Conservation (phyloP, 1,140 invertebrate genomes). For the Trichonephila inaurata region DNA sequence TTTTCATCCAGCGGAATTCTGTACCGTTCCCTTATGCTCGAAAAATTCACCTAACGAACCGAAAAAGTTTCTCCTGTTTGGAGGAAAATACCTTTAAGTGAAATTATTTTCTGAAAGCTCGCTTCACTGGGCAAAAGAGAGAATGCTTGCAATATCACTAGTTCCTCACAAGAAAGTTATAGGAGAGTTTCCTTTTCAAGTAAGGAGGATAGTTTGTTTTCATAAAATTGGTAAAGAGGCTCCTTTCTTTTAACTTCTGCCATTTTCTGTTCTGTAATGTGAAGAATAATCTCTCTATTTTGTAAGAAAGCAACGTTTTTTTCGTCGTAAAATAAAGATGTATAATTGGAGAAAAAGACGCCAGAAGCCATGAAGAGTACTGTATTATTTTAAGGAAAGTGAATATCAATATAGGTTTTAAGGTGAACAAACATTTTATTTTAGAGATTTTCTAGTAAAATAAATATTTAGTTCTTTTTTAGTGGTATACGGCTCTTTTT, state of each 20-base stretch:
- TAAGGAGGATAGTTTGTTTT: neutral
- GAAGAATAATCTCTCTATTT: constrained; percentile 11
- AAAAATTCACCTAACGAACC: constrained; percentile 51
- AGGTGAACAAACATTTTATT: too few relatives aligned
- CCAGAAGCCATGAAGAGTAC: neutral
- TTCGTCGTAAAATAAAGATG: neutral
- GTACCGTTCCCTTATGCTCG: neutral
- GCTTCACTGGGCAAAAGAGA: constrained; percentile 24
- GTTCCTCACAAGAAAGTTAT: neutral
- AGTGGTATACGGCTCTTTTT: too few relatives aligned
- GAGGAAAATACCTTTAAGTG: constrained; percentile 21
- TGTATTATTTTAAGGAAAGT: neutral
- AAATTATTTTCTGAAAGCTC: constrained; percentile 45
- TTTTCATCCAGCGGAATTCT: neutral
- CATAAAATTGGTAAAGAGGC: neutral
- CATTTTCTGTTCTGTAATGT: neutral
- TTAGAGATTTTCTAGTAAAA: too few relatives aligned
- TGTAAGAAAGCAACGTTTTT: neutral
- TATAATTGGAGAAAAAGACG: neutral
- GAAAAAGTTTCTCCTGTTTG: constrained; percentile 20
- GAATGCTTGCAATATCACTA: neutral
- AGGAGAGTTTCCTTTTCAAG: constrained; percentile 15
- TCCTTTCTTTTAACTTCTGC: neutral
- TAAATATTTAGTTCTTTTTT: too few relatives aligned
- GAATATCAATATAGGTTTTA: neutral